Conservation (phyloP, 2,888 invertebrate species). For the Euclidia mi region DNA sequence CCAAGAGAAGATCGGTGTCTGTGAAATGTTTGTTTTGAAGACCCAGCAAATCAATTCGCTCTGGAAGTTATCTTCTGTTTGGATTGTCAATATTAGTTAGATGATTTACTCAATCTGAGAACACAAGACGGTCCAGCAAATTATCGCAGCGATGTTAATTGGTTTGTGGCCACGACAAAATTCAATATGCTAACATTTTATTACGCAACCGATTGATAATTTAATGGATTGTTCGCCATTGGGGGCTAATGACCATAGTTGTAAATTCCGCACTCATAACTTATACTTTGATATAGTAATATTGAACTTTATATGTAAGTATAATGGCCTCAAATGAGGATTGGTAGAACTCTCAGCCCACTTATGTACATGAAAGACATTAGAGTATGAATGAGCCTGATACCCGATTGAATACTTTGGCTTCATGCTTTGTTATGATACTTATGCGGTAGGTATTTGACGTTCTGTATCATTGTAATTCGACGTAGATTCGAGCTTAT, state of each 20-base stretch:
- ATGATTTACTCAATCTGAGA: conserved; percentile 27
- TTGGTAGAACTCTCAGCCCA: conserved; percentile 23
- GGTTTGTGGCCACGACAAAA: conserved; percentile 17
- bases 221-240: conserved; percentile 6
- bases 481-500: no score
- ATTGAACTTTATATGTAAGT: conserved; percentile 32
- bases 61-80: conserved; percentile 37
- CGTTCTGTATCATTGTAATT: no score
- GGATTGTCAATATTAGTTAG: conserved; percentile 42
- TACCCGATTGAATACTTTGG: background rate
- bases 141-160: conserved; percentile 43
- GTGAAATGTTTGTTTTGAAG: conserved; percentile 39
- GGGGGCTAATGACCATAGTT: conserved; percentile 19
- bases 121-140: conserved; percentile 21
- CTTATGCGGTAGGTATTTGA: no score
- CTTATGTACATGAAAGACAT: conserved; percentile 9
- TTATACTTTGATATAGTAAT: conserved; percentile 28
- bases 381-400: background rate
- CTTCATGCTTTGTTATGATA: no score
- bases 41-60: conserved; percentile 39
- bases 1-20: conserved; percentile 14
- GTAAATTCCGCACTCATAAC: conserved; percentile 22
- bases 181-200: conserved; percentile 33
- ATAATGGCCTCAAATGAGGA: conserved; percentile 24
- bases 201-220: conserved; percentile 28